Percentiles rank a stretch among this genome's conserved stretches.
Evolutionary conservation across 2,888 invertebrate species (phyloP).

Genomic region (Dione vanillae): DNA sequence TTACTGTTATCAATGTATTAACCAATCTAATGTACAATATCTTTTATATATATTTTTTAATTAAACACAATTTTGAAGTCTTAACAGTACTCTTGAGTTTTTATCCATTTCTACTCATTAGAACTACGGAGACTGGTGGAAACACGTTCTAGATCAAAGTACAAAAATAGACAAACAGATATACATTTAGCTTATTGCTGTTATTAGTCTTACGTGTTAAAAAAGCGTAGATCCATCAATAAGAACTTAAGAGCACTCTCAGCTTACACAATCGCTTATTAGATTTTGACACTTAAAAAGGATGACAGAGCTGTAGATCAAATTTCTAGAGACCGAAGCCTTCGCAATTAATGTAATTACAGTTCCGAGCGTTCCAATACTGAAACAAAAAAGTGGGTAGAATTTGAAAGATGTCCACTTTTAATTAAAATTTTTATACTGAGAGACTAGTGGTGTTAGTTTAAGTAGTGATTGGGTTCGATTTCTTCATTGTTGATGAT

Average conservation of each 20-base stretch:
- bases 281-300: conserved; percentile 22
- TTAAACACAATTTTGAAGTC: too few relatives aligned
- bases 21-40: too few relatives aligned
- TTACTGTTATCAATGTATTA: too few relatives aligned
- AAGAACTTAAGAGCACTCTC: conserved; percentile 4
- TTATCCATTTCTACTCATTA: too few relatives aligned
- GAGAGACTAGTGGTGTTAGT: neutral
- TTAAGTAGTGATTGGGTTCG: conserved; percentile 1
- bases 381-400: conserved; percentile 26
- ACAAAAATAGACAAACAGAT: too few relatives aligned
- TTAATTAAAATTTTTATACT: conserved; percentile 35
- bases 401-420: conserved; percentile 30
- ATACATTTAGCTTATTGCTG: neutral
- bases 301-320: conserved; percentile 19
- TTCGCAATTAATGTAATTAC: conserved; percentile 33
- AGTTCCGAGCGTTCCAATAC: conserved; percentile 24
- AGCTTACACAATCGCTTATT: conserved; percentile 22
- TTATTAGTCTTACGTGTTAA: neutral
- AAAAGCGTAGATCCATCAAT: neutral
- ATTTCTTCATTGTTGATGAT: neutral
- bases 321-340: conserved; percentile 27
- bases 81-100: too few relatives aligned
- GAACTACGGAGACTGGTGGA: too few relatives aligned
- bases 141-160: too few relatives aligned
- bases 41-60: too few relatives aligned